Conservation (phyloP, 1,140 invertebrate genomes). For the Lineus longissimus region DNA sequence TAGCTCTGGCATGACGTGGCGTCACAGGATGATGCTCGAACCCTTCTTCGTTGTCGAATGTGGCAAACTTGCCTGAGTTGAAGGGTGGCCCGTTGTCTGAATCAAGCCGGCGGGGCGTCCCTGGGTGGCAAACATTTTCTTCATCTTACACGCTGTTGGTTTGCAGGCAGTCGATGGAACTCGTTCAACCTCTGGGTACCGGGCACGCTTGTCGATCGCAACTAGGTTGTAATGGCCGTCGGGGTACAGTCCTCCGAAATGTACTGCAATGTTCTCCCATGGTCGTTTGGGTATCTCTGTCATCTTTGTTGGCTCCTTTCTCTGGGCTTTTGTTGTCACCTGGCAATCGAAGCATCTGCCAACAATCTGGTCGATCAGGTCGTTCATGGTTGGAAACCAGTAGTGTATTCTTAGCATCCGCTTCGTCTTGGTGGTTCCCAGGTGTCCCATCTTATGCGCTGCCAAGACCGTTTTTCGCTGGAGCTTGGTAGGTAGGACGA, state of each 20-base stretch:
- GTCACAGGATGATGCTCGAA: conserved; percentile 22
- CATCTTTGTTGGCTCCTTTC: conserved; percentile 10
- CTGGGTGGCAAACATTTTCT: conserved; percentile 21
- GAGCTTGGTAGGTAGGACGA: conserved; percentile 22
- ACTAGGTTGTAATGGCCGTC: conserved; percentile 25
- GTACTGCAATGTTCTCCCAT: conserved; percentile 26
- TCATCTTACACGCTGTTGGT: conserved; percentile 3
- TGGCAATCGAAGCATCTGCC: conserved; percentile 22
- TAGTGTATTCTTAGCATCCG: conserved; percentile 20
- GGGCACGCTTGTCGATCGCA: conserved; percentile 28
- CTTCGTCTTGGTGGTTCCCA: conserved; percentile 26
- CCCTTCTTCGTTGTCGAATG: conserved; percentile 12
- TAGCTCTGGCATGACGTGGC: conserved; percentile 19
- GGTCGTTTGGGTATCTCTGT: conserved; percentile 19
- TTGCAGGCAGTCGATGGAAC: conserved; percentile 15
- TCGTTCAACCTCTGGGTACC: conserved; percentile 25
- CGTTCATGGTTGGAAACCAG: conserved; percentile 24
- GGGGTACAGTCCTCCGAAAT: conserved; percentile 27
- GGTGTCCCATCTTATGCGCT: conserved; percentile 20
- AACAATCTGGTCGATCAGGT: conserved; percentile 16
- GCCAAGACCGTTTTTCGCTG: conserved; percentile 16
- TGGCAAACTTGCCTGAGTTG: conserved; percentile 16
- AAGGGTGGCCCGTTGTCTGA: conserved; percentile 26
- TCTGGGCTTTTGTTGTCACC: conserved; percentile 13
- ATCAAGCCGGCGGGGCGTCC: conserved; percentile 21